Evolutionary conservation across 2,113 vertebrate genomes (phyloP).

Genomic region (Oophaga pumilio): DNA sequence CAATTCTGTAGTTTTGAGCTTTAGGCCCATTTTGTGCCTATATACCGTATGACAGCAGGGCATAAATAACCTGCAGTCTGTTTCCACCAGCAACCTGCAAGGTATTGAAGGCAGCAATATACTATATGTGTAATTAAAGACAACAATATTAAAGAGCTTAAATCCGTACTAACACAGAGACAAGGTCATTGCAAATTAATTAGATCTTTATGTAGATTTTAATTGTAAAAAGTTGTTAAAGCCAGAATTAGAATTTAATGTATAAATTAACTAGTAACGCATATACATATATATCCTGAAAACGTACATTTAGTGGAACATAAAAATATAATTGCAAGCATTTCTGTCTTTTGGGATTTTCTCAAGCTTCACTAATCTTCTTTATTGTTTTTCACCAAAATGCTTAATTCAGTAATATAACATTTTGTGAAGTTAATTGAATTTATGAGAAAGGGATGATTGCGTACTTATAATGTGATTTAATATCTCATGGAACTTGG

Average conservation of each 20-base stretch:
- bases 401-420: slow-evolving; percentile 28
- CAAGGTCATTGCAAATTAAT: background rate
- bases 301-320: background rate
- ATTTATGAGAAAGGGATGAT: slow-evolving; percentile 26
- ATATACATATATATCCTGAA: background rate
- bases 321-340: slow-evolving; percentile 7
- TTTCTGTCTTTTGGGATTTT: slow-evolving; percentile 2
- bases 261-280: background rate
- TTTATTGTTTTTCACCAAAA: slow-evolving; percentile 14
- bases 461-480: slow-evolving; percentile 22
- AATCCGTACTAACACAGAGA: background rate
- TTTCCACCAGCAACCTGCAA: background rate
- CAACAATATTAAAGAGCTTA: background rate
- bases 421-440: slow-evolving; percentile 7
- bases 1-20: no score
- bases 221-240: background rate
- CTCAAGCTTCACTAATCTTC: background rate
- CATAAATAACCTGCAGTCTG: background rate
- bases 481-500: slow-evolving; percentile 37
- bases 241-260: background rate
- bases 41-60: no score
- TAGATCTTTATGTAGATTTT: background rate
- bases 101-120: background rate
- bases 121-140: background rate
- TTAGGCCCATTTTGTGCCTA: no score